Evolutionary conservation across 2,113 vertebrate genomes (phyloP), one percentile per base, ranked within the genome.

Genomic region (Pomatorhinus ruficollis): DNA sequence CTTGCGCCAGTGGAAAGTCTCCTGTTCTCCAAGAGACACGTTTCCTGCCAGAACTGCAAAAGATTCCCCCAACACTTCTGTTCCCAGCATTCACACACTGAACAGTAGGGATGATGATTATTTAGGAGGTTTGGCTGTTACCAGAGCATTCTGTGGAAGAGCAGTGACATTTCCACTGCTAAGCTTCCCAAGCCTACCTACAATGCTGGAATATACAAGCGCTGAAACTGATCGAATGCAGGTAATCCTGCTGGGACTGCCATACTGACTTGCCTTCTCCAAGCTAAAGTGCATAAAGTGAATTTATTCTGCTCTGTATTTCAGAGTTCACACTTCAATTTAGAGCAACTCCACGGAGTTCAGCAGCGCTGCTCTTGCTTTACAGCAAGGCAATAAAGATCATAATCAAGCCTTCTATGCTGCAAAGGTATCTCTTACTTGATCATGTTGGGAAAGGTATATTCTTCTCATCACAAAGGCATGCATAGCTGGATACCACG

Each of bases 381-480:
- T 94, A 87, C 68, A 90, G 76, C 47, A 72, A 75, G 56, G 68
- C 86, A 96, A 94, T 95, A 96, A 96, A 96, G 90, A 96, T 95
- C 76, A 84, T 61, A 97, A 95, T 96, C 90, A 83, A 90, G 31
- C 14, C 12, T 89, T 75, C 85, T 83, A 20, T 54, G 76, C 24
- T 92, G 60, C 64, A 75, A 68, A 89, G 56, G 66, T 75, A 90
- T 83, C 90, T 94, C 88, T 93, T 66, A 63, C 52, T 82, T 47
- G 45, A 50, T 93, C 92, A 85, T 85, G 57, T 79, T 95, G 93
- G 49, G 56, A 84, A 87, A 92, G 60, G 80, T 75, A 22, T 94
- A 85, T 54, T 93, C 54, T 39, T 54, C 72, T 91, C 95, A 87
- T 79, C 74, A 85, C 65, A 87, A 72, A 91, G 74, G 91, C 63